Evolutionary conservation across 2,797 vertebrate genomes (phyloP).

Genomic region (Poeciliopsis turneri): DNA sequence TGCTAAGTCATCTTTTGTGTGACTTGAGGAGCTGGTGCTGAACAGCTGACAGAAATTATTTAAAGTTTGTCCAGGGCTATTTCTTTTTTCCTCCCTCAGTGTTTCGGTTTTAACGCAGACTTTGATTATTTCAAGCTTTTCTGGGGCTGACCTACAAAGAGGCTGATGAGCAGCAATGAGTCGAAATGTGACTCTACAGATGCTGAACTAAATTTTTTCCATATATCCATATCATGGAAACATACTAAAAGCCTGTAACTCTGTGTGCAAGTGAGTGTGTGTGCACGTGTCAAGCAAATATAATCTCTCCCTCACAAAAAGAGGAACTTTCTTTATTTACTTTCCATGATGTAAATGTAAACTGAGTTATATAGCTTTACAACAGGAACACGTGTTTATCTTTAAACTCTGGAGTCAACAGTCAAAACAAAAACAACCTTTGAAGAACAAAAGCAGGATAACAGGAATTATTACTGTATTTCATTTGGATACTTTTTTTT

Average conservation of each 20-base stretch:
- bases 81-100: background rate
- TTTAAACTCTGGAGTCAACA: background rate
- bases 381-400: background rate
- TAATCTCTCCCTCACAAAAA: background rate
- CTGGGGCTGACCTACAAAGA: background rate
- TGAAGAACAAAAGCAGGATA: background rate
- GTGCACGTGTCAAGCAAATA: background rate
- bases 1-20: background rate
- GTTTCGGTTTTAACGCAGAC: background rate
- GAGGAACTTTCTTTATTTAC: slow-evolving; percentile 22
- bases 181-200: background rate
- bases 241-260: background rate
- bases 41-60: background rate
- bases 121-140: background rate
- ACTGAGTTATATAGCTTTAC: background rate
- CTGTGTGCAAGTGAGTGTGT: background rate
- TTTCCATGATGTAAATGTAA: background rate
- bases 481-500: background rate
- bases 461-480: background rate
- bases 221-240: background rate
- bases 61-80: no score
- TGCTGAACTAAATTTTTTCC: background rate
- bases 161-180: background rate
- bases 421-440: background rate
- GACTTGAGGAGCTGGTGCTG: background rate